These are phyloP conservation scores for Eupithecia pulchellata DNA, from an alignment of 2,888 invertebrate genomes.

Conservation along the genomic window DNA sequence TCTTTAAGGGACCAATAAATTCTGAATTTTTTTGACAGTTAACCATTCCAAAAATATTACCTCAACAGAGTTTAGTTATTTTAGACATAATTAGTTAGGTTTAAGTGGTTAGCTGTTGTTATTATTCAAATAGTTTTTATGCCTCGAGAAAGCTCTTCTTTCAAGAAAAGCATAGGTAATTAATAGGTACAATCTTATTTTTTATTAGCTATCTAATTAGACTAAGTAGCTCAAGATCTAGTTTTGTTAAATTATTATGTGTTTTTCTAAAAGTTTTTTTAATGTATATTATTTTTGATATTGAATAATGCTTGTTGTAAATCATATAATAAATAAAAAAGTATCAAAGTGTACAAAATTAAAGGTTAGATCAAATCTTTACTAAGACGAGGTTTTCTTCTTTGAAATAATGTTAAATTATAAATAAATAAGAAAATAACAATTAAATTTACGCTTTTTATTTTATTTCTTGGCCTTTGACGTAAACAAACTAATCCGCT, in stretches of 20 bases:
- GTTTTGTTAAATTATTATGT: neutral
- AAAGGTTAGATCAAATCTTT: neutral
- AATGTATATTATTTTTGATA: neutral
- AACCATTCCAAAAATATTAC: slow-evolving; percentile 6
- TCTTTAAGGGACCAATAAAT: neutral
- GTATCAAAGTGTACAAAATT: neutral
- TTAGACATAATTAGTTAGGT: neutral
- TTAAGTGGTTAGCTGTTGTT: neutral
- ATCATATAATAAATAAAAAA: neutral
- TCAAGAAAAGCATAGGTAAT: neutral
- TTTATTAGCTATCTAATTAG: neutral
- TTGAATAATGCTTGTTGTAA: neutral
- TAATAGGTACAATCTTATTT: neutral
- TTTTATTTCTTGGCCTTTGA: neutral
- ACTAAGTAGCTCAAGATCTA: neutral
- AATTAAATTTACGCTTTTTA: neutral
- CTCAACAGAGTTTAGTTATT: neutral
- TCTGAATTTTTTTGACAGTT: neutral
- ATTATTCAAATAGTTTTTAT: neutral
- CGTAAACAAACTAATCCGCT: neutral
- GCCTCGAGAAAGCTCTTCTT: neutral
- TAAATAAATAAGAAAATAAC: neutral
- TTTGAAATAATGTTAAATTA: neutral
- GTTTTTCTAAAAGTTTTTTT: neutral
- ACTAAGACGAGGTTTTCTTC: neutral